Base-by-base conservation (phyloP, 2,888 invertebrate species). In the Acrobasis repandana region DNA sequence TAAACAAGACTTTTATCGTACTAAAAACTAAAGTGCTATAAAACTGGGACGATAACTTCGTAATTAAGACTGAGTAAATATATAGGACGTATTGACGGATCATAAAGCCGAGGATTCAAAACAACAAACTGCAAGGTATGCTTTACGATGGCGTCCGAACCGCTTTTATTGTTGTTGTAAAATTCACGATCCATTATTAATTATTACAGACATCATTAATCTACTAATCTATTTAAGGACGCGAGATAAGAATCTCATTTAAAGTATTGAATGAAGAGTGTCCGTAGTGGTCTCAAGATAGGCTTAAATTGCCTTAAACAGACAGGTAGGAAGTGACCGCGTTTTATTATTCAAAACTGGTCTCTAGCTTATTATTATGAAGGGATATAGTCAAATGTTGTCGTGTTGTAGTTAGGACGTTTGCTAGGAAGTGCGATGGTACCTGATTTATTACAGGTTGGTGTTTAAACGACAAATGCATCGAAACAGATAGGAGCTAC, bases 391-490 rank as follows among this genome's bases (percentile, higher is more conserved):
- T 76, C 5, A 48, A 51, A 65, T 71, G 36, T 9, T 18, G 4
- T 4, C 1, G 28, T 1, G 2, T 18, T 52, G 57, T 59, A 66
- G 68, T 77, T 83, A 64, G 28, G 65, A 50, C 78, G 36, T 78
- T 80, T 67, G 46, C 66, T 52, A 11, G 60, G 63, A 64, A 61
- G 64, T 62, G 59, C 67, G 63, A 68, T 65, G 64, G 75, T 80
- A 84, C 83, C 90, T 91, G 91, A 92, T 92, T 92, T 92, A 92
- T 92, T 92, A 89, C 87, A 88, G 90, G 90, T 91, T 90, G 91
- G 90, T 91, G 90, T 90, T 88, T 91, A 92, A 91, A 91, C 90
- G 91, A 92, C 91, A 91, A 92, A 92, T 92, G 91, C 91, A 92
- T 91, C 88, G 90, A 85, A 90, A 90, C 90, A 89, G 91, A 92